Conservation (phyloP, 2,888 invertebrate genomes). For the Drosophila anomalata region DNA sequence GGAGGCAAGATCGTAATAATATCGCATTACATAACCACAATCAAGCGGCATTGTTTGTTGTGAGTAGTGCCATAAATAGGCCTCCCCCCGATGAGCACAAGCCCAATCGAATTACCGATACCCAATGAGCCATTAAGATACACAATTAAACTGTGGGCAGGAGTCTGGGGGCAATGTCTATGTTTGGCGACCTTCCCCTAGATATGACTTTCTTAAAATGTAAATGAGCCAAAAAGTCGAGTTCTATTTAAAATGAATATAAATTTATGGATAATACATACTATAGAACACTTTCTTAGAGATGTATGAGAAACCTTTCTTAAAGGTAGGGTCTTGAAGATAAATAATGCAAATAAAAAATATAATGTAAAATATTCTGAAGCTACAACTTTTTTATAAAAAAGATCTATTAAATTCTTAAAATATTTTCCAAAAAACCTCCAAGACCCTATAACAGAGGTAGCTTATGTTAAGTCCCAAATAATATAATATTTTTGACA, state of each 20-base stretch:
- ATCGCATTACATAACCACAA: slow-evolving; percentile 46
- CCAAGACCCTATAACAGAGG: background rate
- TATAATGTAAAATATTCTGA: too few species aligned
- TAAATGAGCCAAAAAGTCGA: slow-evolving; percentile 18
- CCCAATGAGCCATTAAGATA: slow-evolving; percentile 67
- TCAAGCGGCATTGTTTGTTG: slow-evolving; percentile 50
- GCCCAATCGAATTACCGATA: slow-evolving; percentile 55
- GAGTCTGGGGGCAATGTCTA: slow-evolving; percentile 30
- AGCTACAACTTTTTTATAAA: too few species aligned
- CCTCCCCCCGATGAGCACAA: slow-evolving; percentile 53
- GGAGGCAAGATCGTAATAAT: slow-evolving; percentile 45
- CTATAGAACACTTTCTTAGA: too few species aligned
- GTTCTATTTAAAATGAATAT: background rate
- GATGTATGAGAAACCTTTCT: too few species aligned
- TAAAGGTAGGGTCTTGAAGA: too few species aligned
- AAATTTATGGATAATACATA: background rate
- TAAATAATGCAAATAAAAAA: too few species aligned
- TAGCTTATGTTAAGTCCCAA: slow-evolving; percentile 1
- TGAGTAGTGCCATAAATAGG: slow-evolving; percentile 60
- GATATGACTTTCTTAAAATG: slow-evolving; percentile 18
- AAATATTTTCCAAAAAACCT: too few species aligned
- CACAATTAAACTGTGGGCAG: slow-evolving; percentile 40
- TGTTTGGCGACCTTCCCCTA: slow-evolving; percentile 31
- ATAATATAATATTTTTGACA: too few species aligned
- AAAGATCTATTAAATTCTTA: too few species aligned